Base-by-base conservation (phyloP, 2,888 invertebrate species). In the Zygaena filipendulae region DNA sequence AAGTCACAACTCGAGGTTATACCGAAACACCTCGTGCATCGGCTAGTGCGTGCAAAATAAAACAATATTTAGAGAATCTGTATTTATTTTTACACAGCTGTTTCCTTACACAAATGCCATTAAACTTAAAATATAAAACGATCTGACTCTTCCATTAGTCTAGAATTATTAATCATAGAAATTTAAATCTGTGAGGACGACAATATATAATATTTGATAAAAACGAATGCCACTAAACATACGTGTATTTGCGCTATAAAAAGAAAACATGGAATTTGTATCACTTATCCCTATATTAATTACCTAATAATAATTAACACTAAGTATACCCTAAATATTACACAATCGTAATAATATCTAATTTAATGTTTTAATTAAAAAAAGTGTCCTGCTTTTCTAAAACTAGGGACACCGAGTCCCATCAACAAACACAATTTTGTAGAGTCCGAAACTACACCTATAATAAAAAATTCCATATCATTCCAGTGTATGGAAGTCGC, bases 41-140 rank as follows among this genome's bases (percentile, higher is more conserved):
- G n/a, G n/a, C n/a, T n/a, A n/a, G n/a, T n/a, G n/a, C n/a, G n/a
- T 20, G 29, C 25, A 11, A 50, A 57, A 57, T 59, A 51, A 68
- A 64, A 66, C 45, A 45, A 41, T 39, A 25, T 38, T 40, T 59
- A 57, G 61, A 68, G 71, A 72, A 77, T 71, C 67, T 66, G 67
- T 71, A 63, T 69, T 71, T 59, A 68, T 75, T 69, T 62, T 69
- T 77, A 74, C 66, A 75, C 63, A 67, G 58, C 55, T 53, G 55
- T 74, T 63, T 58, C 59, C 69, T 64, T 61, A 64, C 49, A 49
- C 53, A 55, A 52, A 60, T 46, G 59, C 54, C 57, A 54, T 60
- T 67, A 62, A 60, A 56, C 63, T 69, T 75, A 71, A 64, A 67
- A 70, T 69, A 72, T 64, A 74, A 72, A 71, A 74, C 64, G 71